Conservation (phyloP, 2,888 invertebrate species). For the Eupithecia subumbrata region DNA sequence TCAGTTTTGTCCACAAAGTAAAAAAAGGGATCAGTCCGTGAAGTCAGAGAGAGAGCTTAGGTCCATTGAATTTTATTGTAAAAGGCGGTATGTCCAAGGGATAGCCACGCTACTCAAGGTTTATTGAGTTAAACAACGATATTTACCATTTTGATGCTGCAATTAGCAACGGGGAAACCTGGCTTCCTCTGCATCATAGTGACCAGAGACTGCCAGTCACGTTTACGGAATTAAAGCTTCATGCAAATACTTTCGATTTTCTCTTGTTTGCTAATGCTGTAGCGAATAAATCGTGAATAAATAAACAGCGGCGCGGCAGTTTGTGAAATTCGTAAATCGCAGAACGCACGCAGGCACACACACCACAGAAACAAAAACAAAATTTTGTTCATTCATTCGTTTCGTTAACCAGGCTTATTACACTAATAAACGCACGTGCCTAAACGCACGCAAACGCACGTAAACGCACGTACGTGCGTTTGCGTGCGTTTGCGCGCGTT, state of each 20-base stretch:
- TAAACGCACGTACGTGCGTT: no score
- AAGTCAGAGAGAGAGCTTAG: not conserved
- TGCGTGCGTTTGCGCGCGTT: no score
- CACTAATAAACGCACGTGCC: no score
- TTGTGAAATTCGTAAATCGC: not conserved
- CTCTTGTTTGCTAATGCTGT: not conserved
- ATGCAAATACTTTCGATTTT: slow-evolving; percentile 20
- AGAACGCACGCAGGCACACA: not conserved
- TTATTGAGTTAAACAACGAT: slow-evolving; percentile 3
- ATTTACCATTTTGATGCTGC: slow-evolving; percentile 78
- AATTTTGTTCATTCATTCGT: not conserved
- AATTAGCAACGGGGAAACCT: slow-evolving; percentile 73
- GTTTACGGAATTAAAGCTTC: slow-evolving; percentile 29
- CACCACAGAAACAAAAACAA: not conserved
- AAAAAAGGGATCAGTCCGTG: not conserved
- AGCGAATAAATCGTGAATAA: slow-evolving; percentile 8
- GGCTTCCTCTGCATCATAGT: slow-evolving; percentile 75
- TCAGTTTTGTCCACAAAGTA: not conserved
- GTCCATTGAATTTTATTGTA: not conserved
- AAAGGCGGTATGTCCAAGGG: not conserved
- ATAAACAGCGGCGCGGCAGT: not conserved
- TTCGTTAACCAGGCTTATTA: no score
- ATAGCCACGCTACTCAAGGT: not conserved
- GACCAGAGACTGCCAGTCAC: slow-evolving; percentile 39
- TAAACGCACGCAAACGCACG: no score